These are phyloP conservation scores for Anabas testudineus DNA, from an alignment of 2,797 vertebrate species.

Conservation along the genomic window DNA sequence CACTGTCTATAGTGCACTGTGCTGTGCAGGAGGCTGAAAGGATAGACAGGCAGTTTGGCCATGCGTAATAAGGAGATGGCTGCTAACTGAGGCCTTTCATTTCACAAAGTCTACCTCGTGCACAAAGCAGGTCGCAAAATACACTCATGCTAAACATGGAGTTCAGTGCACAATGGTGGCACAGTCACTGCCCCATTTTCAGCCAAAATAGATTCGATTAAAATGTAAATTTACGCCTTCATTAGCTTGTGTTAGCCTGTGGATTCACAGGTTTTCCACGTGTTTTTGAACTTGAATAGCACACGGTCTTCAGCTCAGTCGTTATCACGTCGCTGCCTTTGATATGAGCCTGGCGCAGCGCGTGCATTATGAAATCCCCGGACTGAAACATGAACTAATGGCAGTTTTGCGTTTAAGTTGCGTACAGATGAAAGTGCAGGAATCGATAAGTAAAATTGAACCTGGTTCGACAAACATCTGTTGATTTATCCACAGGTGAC, in stretches of 20 bases:
- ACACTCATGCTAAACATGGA: not conserved
- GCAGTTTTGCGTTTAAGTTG: slow-evolving; percentile 1
- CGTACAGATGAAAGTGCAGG: slow-evolving; percentile 8
- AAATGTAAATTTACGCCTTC: rapidly evolving
- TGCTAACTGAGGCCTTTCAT: slow-evolving; percentile 13
- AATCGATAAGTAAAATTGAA: slow-evolving; percentile 40
- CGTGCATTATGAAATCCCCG: slow-evolving; percentile 55
- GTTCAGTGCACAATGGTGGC: not conserved
- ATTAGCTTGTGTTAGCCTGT: not conserved
- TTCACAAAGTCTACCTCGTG: not conserved
- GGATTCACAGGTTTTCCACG: not conserved
- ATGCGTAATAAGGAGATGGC: not conserved
- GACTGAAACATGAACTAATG: slow-evolving; percentile 59
- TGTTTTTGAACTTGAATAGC: slow-evolving; percentile 79
- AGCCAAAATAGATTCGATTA: not conserved
- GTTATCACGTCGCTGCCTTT: slow-evolving; percentile 17
- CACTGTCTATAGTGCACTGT: not conserved
- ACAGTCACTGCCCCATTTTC: not conserved
- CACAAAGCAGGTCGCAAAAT: slow-evolving; percentile 11
- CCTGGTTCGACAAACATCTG: slow-evolving; percentile 56
- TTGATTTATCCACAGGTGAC: slow-evolving; percentile 82
- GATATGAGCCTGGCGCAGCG: not conserved
- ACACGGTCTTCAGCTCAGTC: slow-evolving; percentile 21
- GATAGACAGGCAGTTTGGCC: not conserved
- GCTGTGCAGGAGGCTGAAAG: slow-evolving; percentile 13